phyloP scores from a whole-genome alignment of 2,113 vertebrate genomes.

The Brachyhypopomus gauderio region DNA sequence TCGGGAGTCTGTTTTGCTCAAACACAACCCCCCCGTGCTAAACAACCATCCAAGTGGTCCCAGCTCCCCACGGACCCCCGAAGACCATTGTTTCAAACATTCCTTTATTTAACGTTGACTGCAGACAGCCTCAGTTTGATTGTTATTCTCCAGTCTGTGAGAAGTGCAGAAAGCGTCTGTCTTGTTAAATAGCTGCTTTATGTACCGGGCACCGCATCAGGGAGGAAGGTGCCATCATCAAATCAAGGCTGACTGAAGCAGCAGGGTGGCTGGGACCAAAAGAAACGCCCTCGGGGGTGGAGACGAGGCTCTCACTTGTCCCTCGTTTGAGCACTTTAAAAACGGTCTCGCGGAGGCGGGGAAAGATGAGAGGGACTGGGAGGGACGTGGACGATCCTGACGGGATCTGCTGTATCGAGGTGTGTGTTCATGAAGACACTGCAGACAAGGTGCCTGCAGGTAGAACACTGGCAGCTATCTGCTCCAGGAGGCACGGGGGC shows the following conservation, averaged over 20 bases:
- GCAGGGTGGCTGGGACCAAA: not conserved
- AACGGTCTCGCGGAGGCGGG: slow-evolving; percentile 60
- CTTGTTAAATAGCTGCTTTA: slow-evolving; percentile 37
- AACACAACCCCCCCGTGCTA: not conserved
- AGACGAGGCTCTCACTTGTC: slow-evolving; percentile 29
- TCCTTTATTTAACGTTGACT: slow-evolving; percentile 11
- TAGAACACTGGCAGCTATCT: slow-evolving; percentile 15
- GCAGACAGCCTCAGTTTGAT: not conserved
- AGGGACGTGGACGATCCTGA: slow-evolving; percentile 59
- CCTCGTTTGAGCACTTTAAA: slow-evolving; percentile 59
- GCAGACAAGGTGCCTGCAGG: slow-evolving; percentile 59
- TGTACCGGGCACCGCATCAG: slow-evolving; percentile 36
- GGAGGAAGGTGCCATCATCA: slow-evolving; percentile 41
- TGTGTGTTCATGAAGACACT: slow-evolving; percentile 74
- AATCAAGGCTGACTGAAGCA: slow-evolving; percentile 29
- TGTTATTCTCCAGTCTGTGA: not conserved
- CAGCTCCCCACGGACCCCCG: not conserved
- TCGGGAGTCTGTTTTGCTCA: not conserved
- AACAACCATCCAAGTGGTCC: not conserved
- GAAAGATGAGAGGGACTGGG: slow-evolving; percentile 59
- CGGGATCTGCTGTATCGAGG: slow-evolving; percentile 60
- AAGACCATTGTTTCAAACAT: not conserved
- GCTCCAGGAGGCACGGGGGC: not conserved
- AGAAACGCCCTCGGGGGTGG: not conserved
- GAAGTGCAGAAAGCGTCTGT: not conserved